phyloP scores from a whole-genome alignment of 1,140 invertebrate genomes.

The Dysdera silvatica region DNA sequence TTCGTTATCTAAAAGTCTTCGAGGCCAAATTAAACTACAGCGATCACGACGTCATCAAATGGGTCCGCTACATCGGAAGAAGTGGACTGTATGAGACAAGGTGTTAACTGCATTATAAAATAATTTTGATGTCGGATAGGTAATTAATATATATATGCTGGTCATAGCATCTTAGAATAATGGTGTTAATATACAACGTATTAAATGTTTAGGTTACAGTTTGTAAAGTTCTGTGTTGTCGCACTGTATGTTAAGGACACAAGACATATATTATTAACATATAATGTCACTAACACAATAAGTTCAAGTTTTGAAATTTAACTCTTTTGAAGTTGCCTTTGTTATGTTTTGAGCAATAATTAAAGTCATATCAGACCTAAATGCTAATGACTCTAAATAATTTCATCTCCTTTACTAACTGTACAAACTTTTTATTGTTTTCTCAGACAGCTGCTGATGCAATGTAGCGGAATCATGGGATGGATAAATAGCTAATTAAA shows the following conservation, averaged over 20 bases:
- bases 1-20: constrained; percentile 98
- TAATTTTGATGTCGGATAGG: constrained; percentile 15
- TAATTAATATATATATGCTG: constrained; percentile 20
- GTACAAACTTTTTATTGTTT: too few species aligned
- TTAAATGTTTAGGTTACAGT: constrained; percentile 15
- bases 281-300: constrained; percentile 11
- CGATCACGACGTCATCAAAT: constrained; percentile 99
- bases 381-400: too few species aligned
- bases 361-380: too few species aligned
- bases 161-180: too few species aligned
- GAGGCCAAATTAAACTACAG: constrained; percentile 99
- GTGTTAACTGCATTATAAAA: constrained; percentile 69
- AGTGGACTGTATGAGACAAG: constrained; percentile 98
- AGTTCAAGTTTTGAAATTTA: too few species aligned
- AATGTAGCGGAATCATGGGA: too few species aligned
- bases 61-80: constrained; percentile 98
- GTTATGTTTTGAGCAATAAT: too few species aligned
- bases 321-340: too few species aligned
- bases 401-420: too few species aligned
- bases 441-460: too few species aligned
- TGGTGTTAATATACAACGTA: too few species aligned
- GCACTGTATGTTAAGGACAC: not conserved
- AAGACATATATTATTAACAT: constrained; percentile 3
- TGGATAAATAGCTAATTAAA: too few species aligned
- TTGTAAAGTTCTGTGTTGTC: constrained; percentile 9